Conservation (phyloP, 2,888 invertebrate genomes). For the Napeogenes sylphis region DNA sequence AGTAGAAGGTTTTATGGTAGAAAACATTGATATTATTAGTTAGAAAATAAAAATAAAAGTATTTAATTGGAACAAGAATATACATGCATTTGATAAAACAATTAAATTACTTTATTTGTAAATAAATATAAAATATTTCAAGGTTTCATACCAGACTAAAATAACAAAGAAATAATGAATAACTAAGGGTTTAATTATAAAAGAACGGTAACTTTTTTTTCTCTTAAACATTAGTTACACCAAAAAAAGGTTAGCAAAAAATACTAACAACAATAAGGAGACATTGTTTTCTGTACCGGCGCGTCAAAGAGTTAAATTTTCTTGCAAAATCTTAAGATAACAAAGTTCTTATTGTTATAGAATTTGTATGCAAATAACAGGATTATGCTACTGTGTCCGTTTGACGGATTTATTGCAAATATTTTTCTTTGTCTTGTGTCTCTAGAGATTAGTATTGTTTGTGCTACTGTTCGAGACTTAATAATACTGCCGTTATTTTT, state of each 20-base stretch:
- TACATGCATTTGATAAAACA: too few relatives aligned
- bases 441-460: conserved; percentile 48
- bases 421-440: conserved; percentile 44
- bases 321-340: conserved; percentile 48
- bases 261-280: conserved; percentile 20
- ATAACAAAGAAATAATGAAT: neutral
- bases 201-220: neutral
- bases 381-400: conserved; percentile 68
- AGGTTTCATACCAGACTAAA: too few relatives aligned
- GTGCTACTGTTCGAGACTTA: conserved; percentile 30
- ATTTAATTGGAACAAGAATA: too few relatives aligned
- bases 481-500: neutral
- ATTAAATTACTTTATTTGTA: too few relatives aligned
- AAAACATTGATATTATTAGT: too few relatives aligned
- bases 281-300: conserved; percentile 45
- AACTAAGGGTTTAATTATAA: neutral
- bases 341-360: conserved; percentile 56
- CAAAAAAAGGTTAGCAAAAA: conserved; percentile 24
- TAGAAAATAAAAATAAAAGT: too few relatives aligned
- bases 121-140: too few relatives aligned
- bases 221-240: neutral
- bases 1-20: too few relatives aligned
- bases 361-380: conserved; percentile 75
- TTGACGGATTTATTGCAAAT: conserved; percentile 52
- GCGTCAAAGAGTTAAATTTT: conserved; percentile 64